Evolutionary conservation across 1,140 invertebrate species (phyloP).

Genomic region (Agraylea sexmaculata): DNA sequence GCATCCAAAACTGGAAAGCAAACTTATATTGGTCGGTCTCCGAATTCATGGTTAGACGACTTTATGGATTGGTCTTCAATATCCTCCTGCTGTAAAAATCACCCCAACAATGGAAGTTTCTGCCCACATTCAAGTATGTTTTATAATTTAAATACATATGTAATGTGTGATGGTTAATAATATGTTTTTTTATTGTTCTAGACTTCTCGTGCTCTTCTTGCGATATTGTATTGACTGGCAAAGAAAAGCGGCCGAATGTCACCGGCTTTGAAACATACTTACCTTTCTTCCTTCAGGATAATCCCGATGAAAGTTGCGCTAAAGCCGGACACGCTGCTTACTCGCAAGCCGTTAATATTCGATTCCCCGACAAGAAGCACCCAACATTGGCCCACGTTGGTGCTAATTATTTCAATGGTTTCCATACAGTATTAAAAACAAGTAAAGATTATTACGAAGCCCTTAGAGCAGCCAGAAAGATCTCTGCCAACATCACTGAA

Average conservation of each 20-base stretch:
- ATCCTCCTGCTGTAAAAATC: slow-evolving; percentile 49
- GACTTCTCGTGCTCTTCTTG: slow-evolving; percentile 31
- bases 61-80: slow-evolving; percentile 79
- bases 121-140: slow-evolving; percentile 51
- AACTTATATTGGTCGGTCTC: slow-evolving; percentile 79
- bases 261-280: slow-evolving; percentile 70
- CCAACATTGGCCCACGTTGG: slow-evolving; percentile 37
- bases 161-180: background rate
- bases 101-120: slow-evolving; percentile 46
- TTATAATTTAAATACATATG: slow-evolving; percentile 8
- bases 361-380: slow-evolving; percentile 26
- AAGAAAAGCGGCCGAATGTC: slow-evolving; percentile 44
- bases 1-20: slow-evolving; percentile 55
- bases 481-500: slow-evolving; percentile 72
- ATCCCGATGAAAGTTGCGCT: slow-evolving; percentile 67
- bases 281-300: slow-evolving; percentile 82
- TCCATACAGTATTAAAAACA: slow-evolving; percentile 87
- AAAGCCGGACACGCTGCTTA: slow-evolving; percentile 84
- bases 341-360: slow-evolving; percentile 53
- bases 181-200: slow-evolving; percentile 20
- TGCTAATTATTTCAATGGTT: slow-evolving; percentile 87
- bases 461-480: slow-evolving; percentile 62
- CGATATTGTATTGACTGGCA: slow-evolving; percentile 36
- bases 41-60: slow-evolving; percentile 93
- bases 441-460: slow-evolving; percentile 88